Evolutionary conservation across 2,888 invertebrate species (phyloP).

Genomic region (Phymatocera aterrima): DNA sequence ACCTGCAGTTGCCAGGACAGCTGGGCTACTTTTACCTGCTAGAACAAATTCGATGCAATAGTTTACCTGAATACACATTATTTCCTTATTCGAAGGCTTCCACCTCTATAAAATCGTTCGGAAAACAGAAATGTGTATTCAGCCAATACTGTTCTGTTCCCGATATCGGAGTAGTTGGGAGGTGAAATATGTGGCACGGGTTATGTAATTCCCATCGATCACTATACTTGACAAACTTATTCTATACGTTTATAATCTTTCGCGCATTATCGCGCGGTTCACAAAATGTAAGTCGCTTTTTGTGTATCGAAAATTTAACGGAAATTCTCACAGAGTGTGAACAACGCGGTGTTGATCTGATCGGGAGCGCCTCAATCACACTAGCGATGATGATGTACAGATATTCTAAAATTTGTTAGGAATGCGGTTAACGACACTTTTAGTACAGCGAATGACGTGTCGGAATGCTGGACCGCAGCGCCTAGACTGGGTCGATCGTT

Average conservation of each 20-base stretch:
- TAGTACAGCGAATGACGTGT: constrained; percentile 3
- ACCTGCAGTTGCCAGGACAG: neutral
- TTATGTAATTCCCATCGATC: neutral
- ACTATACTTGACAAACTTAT: neutral
- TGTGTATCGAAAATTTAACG: neutral
- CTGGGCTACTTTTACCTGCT: neutral
- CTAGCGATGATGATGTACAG: neutral
- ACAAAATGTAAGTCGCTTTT: neutral
- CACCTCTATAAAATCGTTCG: no score
- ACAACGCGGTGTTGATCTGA: neutral
- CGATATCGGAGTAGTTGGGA: neutral
- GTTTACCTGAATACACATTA: no score
- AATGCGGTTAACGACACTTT: constrained; percentile 24
- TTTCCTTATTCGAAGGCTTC: no score
- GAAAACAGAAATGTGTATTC: neutral
- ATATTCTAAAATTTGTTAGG: constrained; percentile 6
- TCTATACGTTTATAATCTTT: neutral
- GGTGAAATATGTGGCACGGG: neutral
- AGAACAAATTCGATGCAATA: neutral
- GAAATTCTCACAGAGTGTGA: neutral
- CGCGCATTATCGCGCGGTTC: neutral
- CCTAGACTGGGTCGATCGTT: constrained; percentile 30
- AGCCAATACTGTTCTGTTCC: neutral
- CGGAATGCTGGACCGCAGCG: constrained; percentile 1
- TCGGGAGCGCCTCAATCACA: neutral